Percentiles rank a stretch among this genome's conserved stretches.
Evolutionary conservation across 2,888 invertebrate genomes (phyloP).

Genomic region (Leptinotarsa rubiginosa): DNA sequence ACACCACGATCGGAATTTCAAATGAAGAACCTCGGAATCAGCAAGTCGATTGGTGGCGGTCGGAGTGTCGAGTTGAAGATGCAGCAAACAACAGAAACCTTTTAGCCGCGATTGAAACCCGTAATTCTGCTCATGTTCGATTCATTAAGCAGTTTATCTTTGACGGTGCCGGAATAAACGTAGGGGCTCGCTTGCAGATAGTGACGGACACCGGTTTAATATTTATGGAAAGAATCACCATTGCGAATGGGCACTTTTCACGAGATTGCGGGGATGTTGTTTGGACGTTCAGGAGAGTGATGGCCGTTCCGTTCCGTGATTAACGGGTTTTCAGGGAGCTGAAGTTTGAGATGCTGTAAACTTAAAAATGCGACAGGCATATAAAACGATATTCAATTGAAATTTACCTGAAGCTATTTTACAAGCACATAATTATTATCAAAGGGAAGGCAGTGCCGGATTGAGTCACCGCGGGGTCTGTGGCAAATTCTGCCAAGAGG

Average conservation of each 20-base stretch:
- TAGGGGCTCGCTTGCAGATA: constrained; percentile 40
- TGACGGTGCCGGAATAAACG: constrained; percentile 49
- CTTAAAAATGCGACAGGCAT: too few relatives aligned
- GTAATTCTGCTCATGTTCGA: constrained; percentile 66
- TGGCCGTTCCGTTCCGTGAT: background rate
- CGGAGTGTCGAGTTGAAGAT: constrained; percentile 50
- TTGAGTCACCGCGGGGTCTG: too few relatives aligned
- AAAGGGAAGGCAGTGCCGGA: too few relatives aligned
- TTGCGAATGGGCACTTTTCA: constrained; percentile 41
- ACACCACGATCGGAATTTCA: constrained; percentile 34
- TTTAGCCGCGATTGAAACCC: constrained; percentile 64
- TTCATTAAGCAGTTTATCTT: constrained; percentile 65
- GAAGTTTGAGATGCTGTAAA: background rate
- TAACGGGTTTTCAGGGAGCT: background rate
- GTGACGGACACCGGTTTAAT: constrained; percentile 36
- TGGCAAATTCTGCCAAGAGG: too few relatives aligned
- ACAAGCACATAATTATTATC: too few relatives aligned
- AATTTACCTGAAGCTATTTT: too few relatives aligned
- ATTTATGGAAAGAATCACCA: constrained; percentile 45
- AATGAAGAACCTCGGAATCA: constrained; percentile 27
- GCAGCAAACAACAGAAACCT: constrained; percentile 65
- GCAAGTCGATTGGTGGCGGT: constrained; percentile 13
- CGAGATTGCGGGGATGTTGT: constrained; percentile 37
- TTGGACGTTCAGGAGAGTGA: background rate
- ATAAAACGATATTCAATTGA: too few relatives aligned